Conservation (phyloP, 2,888 invertebrate species). For the Drosophila helvetica region DNA sequence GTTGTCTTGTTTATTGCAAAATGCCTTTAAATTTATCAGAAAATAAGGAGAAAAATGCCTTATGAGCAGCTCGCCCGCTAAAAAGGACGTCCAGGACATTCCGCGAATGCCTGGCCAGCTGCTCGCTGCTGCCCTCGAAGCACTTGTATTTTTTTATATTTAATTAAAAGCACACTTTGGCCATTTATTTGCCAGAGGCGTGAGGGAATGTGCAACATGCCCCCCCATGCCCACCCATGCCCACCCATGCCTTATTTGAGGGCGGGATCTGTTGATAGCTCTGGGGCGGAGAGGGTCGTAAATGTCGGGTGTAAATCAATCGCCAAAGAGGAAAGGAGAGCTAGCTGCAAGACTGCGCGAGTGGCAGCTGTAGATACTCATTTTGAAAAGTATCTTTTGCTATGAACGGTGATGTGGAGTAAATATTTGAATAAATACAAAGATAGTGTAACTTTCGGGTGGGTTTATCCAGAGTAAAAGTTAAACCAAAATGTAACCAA, state of each 20-base stretch:
- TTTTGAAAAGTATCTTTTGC: too few relatives aligned
- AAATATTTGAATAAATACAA: too few relatives aligned
- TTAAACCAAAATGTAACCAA: too few relatives aligned
- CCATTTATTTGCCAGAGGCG: constrained; percentile 45
- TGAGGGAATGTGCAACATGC: constrained; percentile 39
- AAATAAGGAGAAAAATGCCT: constrained; percentile 25
- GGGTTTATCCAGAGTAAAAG: too few relatives aligned
- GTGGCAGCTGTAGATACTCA: too few relatives aligned
- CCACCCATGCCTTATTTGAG: not conserved
- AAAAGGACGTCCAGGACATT: constrained; percentile 27
- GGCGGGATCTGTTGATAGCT: constrained; percentile 6
- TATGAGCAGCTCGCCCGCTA: constrained; percentile 9
- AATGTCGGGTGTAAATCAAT: constrained; percentile 57
- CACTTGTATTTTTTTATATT: constrained; percentile 32
- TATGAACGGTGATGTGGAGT: too few relatives aligned
- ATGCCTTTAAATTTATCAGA: constrained; percentile 51
- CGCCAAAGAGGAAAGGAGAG: not conserved
- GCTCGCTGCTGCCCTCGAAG: constrained; percentile 4
- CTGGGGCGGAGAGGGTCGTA: constrained; percentile 30
- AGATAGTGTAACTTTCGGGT: too few relatives aligned
- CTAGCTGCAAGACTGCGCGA: too few relatives aligned
- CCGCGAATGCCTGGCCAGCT: constrained; percentile 11
- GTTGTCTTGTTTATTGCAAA: constrained; percentile 45
- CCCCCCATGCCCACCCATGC: not conserved
- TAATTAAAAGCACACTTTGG: constrained; percentile 53